Evolutionary conservation across 2,113 vertebrate species (phyloP), one percentile per base, ranked within the genome.

Genomic region (Microcebus ravelobensis): DNA sequence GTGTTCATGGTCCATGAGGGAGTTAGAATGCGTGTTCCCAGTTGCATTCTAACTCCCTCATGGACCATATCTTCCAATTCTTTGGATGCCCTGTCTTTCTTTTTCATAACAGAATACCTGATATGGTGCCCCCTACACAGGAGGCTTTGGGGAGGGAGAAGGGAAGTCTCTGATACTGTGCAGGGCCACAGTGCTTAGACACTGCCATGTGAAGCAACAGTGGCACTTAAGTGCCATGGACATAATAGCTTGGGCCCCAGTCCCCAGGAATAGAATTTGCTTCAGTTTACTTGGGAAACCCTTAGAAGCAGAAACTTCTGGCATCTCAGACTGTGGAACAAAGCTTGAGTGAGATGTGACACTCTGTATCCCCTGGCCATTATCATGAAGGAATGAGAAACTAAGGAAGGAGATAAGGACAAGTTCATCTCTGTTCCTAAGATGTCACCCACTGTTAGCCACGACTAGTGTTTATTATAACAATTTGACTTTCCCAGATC

Each of bases 381-480:
- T n/a, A 87, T 27, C 17, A 18, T 52, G 77, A 86, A 91, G 8
- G 25, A 94, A 52, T 1, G 63, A 9, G 2, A 82, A 21, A 65
- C 17, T 39, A 87, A 87, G 17, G 13, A 71, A 93, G 25, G 55
- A 74, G 39, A 18, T 39, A 61, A 83, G 39, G n/a, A 31, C 63
- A 94, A 36, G 12, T 68, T 81, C 36, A 71, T 89, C 7, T 95
- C 21, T 70, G 71, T 50, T 29, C 11, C 25, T 91, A 77, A 31
- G 23, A 90, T 91, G 68, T 94, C 76, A 68, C 57, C 57, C 48
- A 67, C 1, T 63, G 48, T 94, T 92, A 95, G 42, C 68, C 61
- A 42, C 18, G n/a, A 45, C 79, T 87, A 83, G 57, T 89, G 80
- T 96, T 91, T 94, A 91, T 68, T 87, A 73, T 93, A 87, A 11